These are phyloP conservation scores for Neostethus bicornis DNA, from an alignment of 2,797 vertebrate species.

Conservation along the genomic window DNA sequence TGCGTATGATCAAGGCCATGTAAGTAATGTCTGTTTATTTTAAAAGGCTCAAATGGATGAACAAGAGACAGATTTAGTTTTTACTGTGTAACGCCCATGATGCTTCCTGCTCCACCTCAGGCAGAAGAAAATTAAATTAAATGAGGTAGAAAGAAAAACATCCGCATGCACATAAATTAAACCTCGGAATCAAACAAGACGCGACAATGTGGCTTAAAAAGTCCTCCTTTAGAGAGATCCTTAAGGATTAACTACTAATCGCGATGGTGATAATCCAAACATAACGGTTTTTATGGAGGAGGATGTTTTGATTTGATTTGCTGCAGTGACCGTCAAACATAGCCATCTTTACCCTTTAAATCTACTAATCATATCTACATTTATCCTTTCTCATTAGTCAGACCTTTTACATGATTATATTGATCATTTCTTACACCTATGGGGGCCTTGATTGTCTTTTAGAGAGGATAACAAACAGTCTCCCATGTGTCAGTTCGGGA, in stretches of 20 bases:
- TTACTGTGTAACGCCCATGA: slow-evolving; percentile 28
- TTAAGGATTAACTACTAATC: not conserved
- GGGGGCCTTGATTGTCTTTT: slow-evolving; percentile 4
- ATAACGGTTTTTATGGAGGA: slow-evolving; percentile 26
- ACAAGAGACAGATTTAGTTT: slow-evolving; percentile 8
- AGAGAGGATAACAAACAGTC: slow-evolving; percentile 68
- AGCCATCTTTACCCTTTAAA: slow-evolving; percentile 17
- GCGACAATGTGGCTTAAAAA: not conserved
- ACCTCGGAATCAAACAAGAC: slow-evolving; percentile 12
- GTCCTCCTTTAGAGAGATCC: not conserved
- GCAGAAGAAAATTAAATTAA: slow-evolving; percentile 63
- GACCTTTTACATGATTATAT: not conserved
- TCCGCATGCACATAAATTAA: slow-evolving; percentile 34
- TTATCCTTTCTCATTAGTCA: slow-evolving; percentile 1
- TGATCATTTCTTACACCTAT: not conserved
- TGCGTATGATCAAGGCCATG: slow-evolving; percentile 52
- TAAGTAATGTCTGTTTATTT: slow-evolving; percentile 38
- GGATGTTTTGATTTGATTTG: slow-evolving; percentile 71
- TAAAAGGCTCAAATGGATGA: slow-evolving; percentile 37
- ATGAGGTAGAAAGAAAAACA: slow-evolving; percentile 20
- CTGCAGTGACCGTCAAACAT: slow-evolving; percentile 75
- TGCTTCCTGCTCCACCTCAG: slow-evolving; percentile 30
- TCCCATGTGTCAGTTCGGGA: slow-evolving; percentile 82
- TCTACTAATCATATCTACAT: slow-evolving; percentile 19
- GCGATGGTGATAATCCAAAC: slow-evolving; percentile 31